A percentile compares a stretch with the other conserved stretches of the same genome.
These are phyloP conservation scores for Alouatta caraya DNA, from an alignment of 2,797 vertebrate species.

Conservation along the genomic window DNA sequence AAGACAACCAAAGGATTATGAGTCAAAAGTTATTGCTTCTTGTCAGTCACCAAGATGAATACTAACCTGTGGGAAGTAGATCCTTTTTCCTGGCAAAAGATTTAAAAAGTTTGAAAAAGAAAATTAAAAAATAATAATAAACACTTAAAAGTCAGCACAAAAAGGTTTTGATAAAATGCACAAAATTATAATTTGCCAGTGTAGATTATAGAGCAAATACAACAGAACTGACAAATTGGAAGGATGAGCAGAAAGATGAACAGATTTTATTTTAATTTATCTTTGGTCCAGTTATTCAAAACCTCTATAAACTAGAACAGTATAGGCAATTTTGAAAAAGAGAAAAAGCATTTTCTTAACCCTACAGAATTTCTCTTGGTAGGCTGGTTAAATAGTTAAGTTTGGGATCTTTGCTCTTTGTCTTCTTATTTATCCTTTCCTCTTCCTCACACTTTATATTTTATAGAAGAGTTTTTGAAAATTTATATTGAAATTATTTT, in stretches of 20 bases:
- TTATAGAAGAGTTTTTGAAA: neutral
- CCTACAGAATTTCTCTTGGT: neutral
- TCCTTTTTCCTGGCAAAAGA: conserved; percentile 6
- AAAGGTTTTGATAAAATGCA: neutral
- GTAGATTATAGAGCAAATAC: neutral
- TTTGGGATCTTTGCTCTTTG: neutral
- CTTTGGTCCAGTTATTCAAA: neutral
- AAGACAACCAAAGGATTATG: neutral
- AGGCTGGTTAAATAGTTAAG: neutral
- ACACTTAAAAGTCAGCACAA: neutral
- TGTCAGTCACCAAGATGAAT: neutral
- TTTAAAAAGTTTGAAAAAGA: neutral
- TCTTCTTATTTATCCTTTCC: neutral
- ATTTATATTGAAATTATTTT: neutral
- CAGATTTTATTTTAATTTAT: conserved; percentile 3
- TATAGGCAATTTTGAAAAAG: neutral
- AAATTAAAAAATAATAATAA: neutral
- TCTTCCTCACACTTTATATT: neutral
- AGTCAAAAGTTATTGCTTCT: conserved; percentile 14
- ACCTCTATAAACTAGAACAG: neutral
- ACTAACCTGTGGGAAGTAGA: neutral
- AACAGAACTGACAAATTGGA: neutral
- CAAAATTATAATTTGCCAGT: neutral
- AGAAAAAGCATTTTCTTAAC: neutral
- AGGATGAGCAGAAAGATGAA: neutral